Percentiles rank a stretch among this genome's conserved stretches.
These are phyloP conservation scores for Numenius arquata DNA, from an alignment of 2,113 vertebrate species.

Conservation along the genomic window DNA sequence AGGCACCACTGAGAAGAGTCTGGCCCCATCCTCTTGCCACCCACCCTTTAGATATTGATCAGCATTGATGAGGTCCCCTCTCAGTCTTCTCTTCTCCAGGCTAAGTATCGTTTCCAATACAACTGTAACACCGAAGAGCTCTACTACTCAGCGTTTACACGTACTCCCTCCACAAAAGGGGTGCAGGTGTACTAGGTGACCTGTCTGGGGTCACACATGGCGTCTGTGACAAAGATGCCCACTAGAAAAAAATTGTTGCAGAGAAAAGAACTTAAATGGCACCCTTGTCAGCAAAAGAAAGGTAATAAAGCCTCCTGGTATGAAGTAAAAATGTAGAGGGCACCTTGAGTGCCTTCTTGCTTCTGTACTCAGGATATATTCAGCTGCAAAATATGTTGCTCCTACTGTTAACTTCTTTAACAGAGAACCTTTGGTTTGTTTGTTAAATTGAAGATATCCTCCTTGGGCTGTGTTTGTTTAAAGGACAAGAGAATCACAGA, in stretches of 20 bases:
- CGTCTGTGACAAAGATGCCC: neutral
- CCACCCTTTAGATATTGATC: no score
- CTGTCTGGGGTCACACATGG: rapidly evolving
- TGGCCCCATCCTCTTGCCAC: no score
- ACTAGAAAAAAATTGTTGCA: neutral
- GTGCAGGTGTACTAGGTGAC: neutral
- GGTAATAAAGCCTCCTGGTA: neutral
- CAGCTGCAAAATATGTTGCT: neutral
- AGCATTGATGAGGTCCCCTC: no score
- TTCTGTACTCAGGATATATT: neutral
- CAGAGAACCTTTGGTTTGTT: neutral
- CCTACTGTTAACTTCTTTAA: neutral
- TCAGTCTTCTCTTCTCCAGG: no score
- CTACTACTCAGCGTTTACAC: neutral
- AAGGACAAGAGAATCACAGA: neutral
- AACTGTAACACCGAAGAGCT: neutral
- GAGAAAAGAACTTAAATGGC: neutral
- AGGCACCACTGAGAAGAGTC: no score
- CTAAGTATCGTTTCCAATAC: neutral
- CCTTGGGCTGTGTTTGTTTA: neutral
- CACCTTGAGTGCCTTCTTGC: neutral
- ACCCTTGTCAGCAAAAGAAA: neutral
- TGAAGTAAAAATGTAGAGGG: neutral
- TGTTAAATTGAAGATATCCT: neutral
- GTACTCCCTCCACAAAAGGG: neutral